Conservation (phyloP, 2,113 vertebrate species). For the Callaeas wilsoni region DNA sequence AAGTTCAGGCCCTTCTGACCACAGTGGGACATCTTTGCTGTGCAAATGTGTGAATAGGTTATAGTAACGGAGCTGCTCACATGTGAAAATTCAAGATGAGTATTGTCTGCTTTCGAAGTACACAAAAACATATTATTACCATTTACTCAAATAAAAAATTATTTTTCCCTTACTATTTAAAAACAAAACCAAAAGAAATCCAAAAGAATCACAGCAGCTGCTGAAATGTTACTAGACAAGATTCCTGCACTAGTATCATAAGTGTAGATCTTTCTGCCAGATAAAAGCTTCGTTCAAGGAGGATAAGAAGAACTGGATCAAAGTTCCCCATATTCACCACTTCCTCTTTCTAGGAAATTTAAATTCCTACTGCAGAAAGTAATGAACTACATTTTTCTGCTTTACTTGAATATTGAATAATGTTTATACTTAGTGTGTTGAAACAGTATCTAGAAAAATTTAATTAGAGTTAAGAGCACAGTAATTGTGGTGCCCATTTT, state of each 20-base stretch:
- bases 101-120: not conserved
- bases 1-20: not conserved
- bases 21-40: not conserved
- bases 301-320: not conserved
- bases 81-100: not conserved
- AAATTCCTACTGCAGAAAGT: not conserved
- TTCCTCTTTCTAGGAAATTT: not conserved
- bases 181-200: not conserved
- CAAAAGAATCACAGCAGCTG: not conserved
- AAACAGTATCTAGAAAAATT: not conserved
- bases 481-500: not conserved
- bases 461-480: not conserved
- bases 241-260: not conserved
- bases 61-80: not conserved
- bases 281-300: not conserved
- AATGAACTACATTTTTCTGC: not conserved
- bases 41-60: not conserved
- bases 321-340: not conserved
- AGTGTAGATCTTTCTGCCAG: not conserved
- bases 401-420: not conserved
- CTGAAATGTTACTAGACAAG: not conserved
- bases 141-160: not conserved
- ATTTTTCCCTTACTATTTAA: not conserved
- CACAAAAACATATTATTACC: not conserved
- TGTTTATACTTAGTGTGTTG: not conserved